Percentiles rank a stretch among this genome's conserved stretches.
phyloP scores from a whole-genome alignment of 2,113 vertebrate species.

The Sphyrna mokarran region DNA sequence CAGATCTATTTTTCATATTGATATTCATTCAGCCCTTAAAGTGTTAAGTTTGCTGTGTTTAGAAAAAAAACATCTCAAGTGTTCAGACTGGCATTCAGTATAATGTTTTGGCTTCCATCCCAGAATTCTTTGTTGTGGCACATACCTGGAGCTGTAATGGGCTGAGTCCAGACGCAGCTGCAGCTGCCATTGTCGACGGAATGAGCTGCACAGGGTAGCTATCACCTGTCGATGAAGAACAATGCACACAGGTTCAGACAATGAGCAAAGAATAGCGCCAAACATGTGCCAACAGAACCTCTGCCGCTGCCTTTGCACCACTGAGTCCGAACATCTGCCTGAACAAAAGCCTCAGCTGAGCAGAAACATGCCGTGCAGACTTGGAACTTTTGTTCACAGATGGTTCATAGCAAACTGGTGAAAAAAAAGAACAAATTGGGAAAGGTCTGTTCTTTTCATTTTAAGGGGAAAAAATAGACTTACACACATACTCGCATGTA shows the following conservation, averaged over 20 bases:
- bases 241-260: constrained; percentile 98
- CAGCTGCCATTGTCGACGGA: constrained; percentile 99
- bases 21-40: constrained; percentile 5
- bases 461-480: neutral
- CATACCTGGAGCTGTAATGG: constrained; percentile 99
- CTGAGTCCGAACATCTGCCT: constrained; percentile 89
- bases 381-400: constrained; percentile 62
- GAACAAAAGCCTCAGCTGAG: constrained; percentile 82
- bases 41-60: constrained; percentile 18
- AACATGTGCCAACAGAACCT: constrained; percentile 85
- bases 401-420: constrained; percentile 65
- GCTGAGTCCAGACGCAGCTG: constrained; percentile 99
- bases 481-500: neutral
- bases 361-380: constrained; percentile 66
- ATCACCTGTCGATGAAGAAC: constrained; percentile 94
- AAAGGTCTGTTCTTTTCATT: constrained; percentile 3
- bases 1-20: neutral
- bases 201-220: constrained; percentile 99
- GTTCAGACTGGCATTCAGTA: constrained; percentile 10
- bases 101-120: constrained; percentile 67
- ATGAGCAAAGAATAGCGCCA: constrained; percentile 71
- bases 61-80: neutral
- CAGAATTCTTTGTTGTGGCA: constrained; percentile 76
- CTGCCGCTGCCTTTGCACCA: constrained; percentile 56
- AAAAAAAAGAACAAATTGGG: neutral